Conservation (phyloP, 2,888 invertebrate species). For the Amiota communis region DNA sequence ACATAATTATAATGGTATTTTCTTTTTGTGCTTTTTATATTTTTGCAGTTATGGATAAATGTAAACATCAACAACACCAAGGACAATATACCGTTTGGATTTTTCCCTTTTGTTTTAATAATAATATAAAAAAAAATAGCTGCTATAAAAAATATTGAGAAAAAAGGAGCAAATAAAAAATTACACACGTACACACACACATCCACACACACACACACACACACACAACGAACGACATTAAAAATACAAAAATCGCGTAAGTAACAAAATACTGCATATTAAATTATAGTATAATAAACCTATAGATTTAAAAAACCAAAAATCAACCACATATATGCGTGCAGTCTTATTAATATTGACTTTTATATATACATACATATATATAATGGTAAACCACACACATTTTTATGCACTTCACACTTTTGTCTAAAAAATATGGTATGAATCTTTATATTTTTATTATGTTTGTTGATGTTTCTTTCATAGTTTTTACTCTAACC, state of each 20-base stretch:
- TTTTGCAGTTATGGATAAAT: conserved; percentile 54
- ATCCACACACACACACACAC: not conserved
- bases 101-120: conserved; percentile 24
- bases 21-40: not conserved
- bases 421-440: too few species aligned
- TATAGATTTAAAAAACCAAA: not conserved
- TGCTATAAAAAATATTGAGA: conserved; percentile 34
- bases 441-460: too few species aligned
- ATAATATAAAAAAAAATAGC: conserved; percentile 29
- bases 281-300: too few species aligned
- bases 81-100: conserved; percentile 36
- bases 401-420: not conserved
- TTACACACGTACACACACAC: not conserved
- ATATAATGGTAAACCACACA: not conserved
- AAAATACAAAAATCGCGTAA: conserved; percentile 51
- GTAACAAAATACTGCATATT: conserved; percentile 32
- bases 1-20: conserved; percentile 9
- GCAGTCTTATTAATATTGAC: too few species aligned
- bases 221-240: not conserved
- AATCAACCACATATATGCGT: not conserved
- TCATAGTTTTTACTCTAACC: too few species aligned
- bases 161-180: not conserved
- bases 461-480: too few species aligned
- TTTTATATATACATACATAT: not conserved
- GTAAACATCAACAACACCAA: conserved; percentile 41